Base-by-base conservation (phyloP, 1,140 invertebrate species). In the Bombus confusus region DNA sequence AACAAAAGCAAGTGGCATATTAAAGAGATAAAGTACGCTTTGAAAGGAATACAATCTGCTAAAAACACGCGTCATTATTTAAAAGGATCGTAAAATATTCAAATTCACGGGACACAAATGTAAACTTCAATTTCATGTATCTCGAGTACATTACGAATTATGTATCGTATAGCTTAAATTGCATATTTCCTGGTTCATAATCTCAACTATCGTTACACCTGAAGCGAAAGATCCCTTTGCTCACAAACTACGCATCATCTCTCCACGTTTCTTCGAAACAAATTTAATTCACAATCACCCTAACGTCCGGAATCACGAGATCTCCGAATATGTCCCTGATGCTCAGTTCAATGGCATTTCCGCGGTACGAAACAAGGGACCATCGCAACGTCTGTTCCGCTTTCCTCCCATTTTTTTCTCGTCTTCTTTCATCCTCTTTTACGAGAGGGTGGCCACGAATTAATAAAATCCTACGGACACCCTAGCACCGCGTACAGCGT, bases 401-500 rank as follows among this genome's bases (percentile, higher is more conserved):
- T 41, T 34, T 68, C 37, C 47, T 15, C 68, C 62, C 72, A 68
- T 87, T 59, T 77, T 73, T 79, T 59, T 59, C 69, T 69, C 59
- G 12, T 74, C 59, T 39, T 18, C 28, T 22, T 34, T 66, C 31
- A 66, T 66, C 37, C 59, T 76, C 57, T 39, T 37, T 37, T 57
- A 73, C 83, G 74, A 31, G 87, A 87, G 91, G 91, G 92, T 89
- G 87, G 85, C 77, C 59, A 79, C 86, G 93, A 94, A 95, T 95
- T 95, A 95, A 94, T 95, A 94, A 94, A 94, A 92, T 94, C 92
- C 91, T 92, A 92, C 91, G 90, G 89, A 94, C 92, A 88, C 87
- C 84, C 92, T 89, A 86, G 87, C 89, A 88, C 76, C 91, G 90
- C 92, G 87, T 88, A 89, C 78, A 91, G 90, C 91, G 87, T 83